These are phyloP conservation scores for Omphaloscelis lunosa DNA, from an alignment of 2,888 invertebrate species.

Conservation along the genomic window DNA sequence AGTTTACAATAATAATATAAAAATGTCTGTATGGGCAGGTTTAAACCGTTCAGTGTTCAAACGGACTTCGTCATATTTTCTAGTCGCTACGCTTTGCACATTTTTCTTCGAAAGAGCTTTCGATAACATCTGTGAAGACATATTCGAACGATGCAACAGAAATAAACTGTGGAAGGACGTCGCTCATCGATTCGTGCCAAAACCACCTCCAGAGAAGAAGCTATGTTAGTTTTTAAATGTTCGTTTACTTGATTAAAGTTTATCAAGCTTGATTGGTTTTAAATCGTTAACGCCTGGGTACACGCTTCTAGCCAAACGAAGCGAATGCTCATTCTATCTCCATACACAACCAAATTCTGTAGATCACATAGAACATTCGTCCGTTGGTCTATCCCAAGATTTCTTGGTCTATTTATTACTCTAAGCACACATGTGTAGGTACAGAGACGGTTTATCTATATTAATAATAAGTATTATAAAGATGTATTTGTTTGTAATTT, in stretches of 20 bases:
- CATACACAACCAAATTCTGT: background rate
- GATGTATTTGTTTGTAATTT: too few relatives aligned
- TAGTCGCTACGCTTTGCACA: conserved; percentile 92
- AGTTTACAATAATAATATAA: conserved; percentile 38
- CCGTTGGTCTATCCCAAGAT: background rate
- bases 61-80: conserved; percentile 94
- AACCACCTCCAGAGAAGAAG: background rate
- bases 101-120: conserved; percentile 96
- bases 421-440: too few relatives aligned
- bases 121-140: conserved; percentile 91
- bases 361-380: background rate
- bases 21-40: conserved; percentile 84
- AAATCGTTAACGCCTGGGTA: background rate
- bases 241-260: conserved; percentile 25
- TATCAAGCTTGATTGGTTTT: background rate
- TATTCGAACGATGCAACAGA: conserved; percentile 94
- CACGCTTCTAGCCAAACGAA: background rate
- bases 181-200: conserved; percentile 5
- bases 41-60: conserved; percentile 93
- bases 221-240: background rate
- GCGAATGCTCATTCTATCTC: background rate
- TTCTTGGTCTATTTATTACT: background rate
- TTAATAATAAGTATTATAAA: too few relatives aligned
- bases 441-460: too few relatives aligned
- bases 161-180: conserved; percentile 82